Conservation (phyloP, 2,797 vertebrate species). For the Aulostomus chinensis region DNA sequence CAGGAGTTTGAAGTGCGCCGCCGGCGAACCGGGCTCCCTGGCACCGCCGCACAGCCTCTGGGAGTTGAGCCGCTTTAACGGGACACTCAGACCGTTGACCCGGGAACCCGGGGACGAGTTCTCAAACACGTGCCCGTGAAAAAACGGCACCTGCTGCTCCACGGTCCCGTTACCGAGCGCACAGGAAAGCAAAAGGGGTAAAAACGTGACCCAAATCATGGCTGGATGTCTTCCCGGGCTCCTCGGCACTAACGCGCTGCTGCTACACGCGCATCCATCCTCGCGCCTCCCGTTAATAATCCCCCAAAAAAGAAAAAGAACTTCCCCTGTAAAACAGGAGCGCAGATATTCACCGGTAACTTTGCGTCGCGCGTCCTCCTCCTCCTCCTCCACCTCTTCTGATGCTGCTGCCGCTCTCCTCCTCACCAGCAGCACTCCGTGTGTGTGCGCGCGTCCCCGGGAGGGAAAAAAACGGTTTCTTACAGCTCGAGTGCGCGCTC, state of each 20-base stretch:
- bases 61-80: conserved; percentile 80
- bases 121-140: conserved; percentile 85
- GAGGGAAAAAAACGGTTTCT: conserved; percentile 36
- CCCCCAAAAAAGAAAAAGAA: conserved; percentile 30
- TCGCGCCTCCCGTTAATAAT: conserved; percentile 3
- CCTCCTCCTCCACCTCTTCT: conserved; percentile 37
- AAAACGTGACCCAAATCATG: conserved; percentile 78
- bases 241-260: conserved; percentile 42
- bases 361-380: conserved; percentile 56
- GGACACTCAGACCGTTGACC: conserved; percentile 84
- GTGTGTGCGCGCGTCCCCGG: conserved; percentile 50
- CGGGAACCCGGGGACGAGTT: conserved; percentile 84
- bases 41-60: conserved; percentile 75
- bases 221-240: conserved; percentile 48
- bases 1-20: conserved; percentile 79
- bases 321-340: conserved; percentile 30
- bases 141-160: conserved; percentile 77
- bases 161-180: conserved; percentile 71
- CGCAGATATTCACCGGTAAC: conserved; percentile 38
- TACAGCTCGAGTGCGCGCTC: conserved; percentile 67
- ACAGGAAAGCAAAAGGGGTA: conserved; percentile 63
- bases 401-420: conserved; percentile 35
- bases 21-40: conserved; percentile 24
- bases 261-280: conserved; percentile 42
- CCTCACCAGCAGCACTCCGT: conserved; percentile 61